Percentiles rank a stretch among this genome's conserved stretches.
phyloP scores from a whole-genome alignment of 2,888 invertebrate species.

The Oscheius myriophilus region DNA sequence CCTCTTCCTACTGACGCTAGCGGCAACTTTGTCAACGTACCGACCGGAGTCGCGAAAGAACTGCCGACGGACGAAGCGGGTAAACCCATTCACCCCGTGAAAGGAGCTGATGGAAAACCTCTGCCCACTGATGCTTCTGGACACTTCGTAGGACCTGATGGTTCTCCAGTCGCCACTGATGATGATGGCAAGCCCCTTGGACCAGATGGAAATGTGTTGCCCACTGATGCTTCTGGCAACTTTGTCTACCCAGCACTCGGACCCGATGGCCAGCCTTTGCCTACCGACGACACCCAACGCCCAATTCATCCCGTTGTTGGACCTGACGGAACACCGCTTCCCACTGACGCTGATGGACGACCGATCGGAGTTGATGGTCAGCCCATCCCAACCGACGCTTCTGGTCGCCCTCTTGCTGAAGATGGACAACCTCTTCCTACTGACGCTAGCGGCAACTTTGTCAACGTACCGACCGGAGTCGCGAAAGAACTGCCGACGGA shows the following conservation, averaged over 20 bases:
- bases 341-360: too few relatives aligned
- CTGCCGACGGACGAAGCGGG: slow-evolving; percentile 33
- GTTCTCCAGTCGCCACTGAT: too few relatives aligned
- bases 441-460: too few relatives aligned
- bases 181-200: too few relatives aligned
- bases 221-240: slow-evolving; percentile 45
- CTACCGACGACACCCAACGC: slow-evolving; percentile 42
- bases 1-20: slow-evolving; percentile 49
- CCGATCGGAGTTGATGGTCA: slow-evolving; percentile 29
- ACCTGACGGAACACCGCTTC: slow-evolving; percentile 35
- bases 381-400: too few relatives aligned
- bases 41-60: neutral
- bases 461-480: too few relatives aligned
- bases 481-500: too few relatives aligned
- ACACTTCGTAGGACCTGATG: slow-evolving; percentile 30
- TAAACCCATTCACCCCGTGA: too few relatives aligned
- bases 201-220: slow-evolving; percentile 33
- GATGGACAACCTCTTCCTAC: slow-evolving; percentile 51
- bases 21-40: slow-evolving; percentile 8
- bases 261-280: slow-evolving; percentile 42
- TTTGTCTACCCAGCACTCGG: slow-evolving; percentile 35
- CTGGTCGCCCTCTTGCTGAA: too few relatives aligned
- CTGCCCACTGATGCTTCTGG: slow-evolving; percentile 38
- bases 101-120: slow-evolving; percentile 35
- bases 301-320: slow-evolving; percentile 45